phyloP scores from a whole-genome alignment of 2,113 vertebrate genomes.

The Antigone vipio region DNA sequence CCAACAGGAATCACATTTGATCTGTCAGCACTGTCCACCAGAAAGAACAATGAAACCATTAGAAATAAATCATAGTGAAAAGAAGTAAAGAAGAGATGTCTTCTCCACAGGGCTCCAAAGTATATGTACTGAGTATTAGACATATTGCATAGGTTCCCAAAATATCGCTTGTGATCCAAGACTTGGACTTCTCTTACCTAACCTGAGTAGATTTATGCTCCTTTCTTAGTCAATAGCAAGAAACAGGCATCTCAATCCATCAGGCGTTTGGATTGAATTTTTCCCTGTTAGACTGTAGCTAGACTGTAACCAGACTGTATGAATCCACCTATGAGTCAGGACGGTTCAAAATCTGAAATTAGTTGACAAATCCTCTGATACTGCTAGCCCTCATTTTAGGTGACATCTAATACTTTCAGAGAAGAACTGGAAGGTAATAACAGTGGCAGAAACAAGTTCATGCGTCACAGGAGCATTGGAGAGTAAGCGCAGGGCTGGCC shows the following conservation, averaged over 20 bases:
- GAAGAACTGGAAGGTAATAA: background rate
- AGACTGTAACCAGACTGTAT: background rate
- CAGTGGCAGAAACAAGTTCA: background rate
- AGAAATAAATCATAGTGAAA: background rate
- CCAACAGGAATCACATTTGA: background rate
- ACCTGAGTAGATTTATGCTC: fast-evolving
- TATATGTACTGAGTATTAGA: background rate
- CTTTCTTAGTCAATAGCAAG: background rate
- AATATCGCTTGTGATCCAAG: background rate
- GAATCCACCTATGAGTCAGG: background rate
- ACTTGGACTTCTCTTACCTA: background rate
- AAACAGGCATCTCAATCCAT: background rate
- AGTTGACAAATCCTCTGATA: background rate
- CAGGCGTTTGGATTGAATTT: background rate
- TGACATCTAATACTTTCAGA: background rate
- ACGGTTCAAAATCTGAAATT: background rate
- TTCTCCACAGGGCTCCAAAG: background rate
- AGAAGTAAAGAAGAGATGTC: background rate
- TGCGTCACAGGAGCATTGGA: background rate
- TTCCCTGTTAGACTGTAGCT: background rate
- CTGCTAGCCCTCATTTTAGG: background rate
- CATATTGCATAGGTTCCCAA: background rate
- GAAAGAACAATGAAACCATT: background rate
- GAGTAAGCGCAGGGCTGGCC: background rate
- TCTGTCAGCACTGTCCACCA: background rate